Evolutionary conservation across 2,113 vertebrate species (phyloP).

Genomic region (Meriones unguiculatus): DNA sequence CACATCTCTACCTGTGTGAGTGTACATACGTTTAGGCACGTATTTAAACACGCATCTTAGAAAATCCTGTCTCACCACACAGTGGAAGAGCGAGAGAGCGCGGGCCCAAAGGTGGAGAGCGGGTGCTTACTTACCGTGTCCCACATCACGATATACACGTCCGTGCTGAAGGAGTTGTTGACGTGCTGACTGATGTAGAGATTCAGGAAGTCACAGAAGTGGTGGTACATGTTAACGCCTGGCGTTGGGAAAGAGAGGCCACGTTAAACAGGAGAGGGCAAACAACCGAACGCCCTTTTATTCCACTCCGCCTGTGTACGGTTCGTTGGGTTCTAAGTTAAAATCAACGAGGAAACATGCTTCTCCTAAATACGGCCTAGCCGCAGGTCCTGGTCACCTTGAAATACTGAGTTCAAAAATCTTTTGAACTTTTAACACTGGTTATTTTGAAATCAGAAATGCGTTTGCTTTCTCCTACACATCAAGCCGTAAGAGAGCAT

Average conservation of each 20-base stretch:
- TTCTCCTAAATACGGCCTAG: not conserved
- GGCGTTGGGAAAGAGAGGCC: constrained; percentile 71
- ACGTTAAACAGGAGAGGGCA: not conserved
- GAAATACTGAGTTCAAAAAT: not conserved
- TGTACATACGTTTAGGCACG: fast-evolving
- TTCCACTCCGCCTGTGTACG: not conserved
- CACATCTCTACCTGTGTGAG: not conserved
- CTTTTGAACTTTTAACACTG: not conserved
- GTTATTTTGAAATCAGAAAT: constrained; percentile 45
- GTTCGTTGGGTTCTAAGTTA: not conserved
- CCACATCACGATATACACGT: constrained; percentile 97
- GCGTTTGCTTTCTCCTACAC: not conserved
- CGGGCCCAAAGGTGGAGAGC: not conserved
- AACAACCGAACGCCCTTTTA: not conserved
- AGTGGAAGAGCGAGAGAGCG: not conserved
- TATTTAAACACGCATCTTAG: not conserved
- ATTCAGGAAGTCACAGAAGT: constrained; percentile 99
- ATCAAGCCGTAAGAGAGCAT: constrained; percentile 4
- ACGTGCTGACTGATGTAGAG: constrained; percentile 98
- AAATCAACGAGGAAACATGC: not conserved
- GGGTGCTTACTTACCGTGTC: constrained; percentile 92
- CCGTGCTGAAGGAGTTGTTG: constrained; percentile 95
- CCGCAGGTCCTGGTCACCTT: not conserved
- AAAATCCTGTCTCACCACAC: not conserved
- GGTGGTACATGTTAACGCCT: constrained; percentile 99